Percentiles rank a stretch among this genome's conserved stretches.
Conservation (phyloP, 2,888 invertebrate genomes). For the Gibbula magus region DNA sequence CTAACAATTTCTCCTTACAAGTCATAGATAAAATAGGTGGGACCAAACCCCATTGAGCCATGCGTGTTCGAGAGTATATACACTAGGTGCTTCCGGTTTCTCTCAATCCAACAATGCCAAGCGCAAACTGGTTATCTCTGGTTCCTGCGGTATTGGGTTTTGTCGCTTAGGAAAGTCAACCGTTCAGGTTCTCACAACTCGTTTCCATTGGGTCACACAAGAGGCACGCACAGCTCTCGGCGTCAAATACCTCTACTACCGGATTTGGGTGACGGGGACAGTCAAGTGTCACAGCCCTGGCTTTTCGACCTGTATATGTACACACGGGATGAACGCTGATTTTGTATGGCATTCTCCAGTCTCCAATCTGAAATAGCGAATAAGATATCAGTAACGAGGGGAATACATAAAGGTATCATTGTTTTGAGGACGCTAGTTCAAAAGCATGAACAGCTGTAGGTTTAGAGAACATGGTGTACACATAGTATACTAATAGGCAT, state of each 20-base stretch:
- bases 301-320: constrained; percentile 83
- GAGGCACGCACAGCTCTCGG: constrained; percentile 85
- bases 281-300: constrained; percentile 81
- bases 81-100: no score
- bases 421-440: no score
- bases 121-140: neutral
- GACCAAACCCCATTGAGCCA: no score
- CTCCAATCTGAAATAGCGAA: constrained; percentile 81
- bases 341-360: constrained; percentile 92
- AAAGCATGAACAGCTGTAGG: no score
- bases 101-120: no score
- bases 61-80: no score
- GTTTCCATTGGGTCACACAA: constrained; percentile 83
- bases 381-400: neutral
- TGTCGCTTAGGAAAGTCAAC: constrained; percentile 39
- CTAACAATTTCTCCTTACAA: no score
- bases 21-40: no score
- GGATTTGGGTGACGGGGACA: constrained; percentile 83
- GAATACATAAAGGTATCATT: no score
- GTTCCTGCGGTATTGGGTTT: neutral
- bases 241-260: constrained; percentile 86
- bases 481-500: no score
- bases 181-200: constrained; percentile 80
- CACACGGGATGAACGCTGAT: constrained; percentile 90
- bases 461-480: no score